phyloP scores from a whole-genome alignment of 2,113 vertebrate genomes.

The Saccopteryx leptura region DNA sequence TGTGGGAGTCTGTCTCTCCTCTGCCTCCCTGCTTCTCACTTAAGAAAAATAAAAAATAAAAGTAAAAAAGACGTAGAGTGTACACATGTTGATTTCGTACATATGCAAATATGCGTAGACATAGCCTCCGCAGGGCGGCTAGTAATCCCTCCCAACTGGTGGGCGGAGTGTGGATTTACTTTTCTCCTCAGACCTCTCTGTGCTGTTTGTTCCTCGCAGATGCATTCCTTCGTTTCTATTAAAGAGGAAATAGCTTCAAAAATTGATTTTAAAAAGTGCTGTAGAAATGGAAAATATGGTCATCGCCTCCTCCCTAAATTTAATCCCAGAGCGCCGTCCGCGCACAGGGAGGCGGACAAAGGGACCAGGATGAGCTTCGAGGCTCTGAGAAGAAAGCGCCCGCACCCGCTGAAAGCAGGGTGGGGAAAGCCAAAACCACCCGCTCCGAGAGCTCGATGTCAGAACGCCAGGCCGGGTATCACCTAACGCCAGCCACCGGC shows the following conservation, averaged over 20 bases:
- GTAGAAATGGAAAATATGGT: background rate
- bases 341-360: rapidly evolving
- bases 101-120: background rate
- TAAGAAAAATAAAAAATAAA: too few species aligned
- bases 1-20: too few species aligned
- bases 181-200: background rate
- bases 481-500: background rate
- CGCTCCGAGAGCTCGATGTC: background rate
- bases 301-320: background rate
- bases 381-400: rapidly evolving
- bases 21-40: too few species aligned
- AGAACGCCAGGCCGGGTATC: background rate
- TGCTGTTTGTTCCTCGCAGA: background rate
- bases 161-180: background rate
- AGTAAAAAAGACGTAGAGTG: too few species aligned
- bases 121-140: background rate
- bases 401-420: background rate
- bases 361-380: rapidly evolving
- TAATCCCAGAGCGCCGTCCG: background rate
- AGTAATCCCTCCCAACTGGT: background rate
- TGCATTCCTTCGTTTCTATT: background rate
- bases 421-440: background rate
- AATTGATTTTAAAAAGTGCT: background rate
- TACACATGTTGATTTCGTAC: background rate
- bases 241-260: background rate